Conservation (phyloP, 2,888 invertebrate species). For the Andrena praecox region DNA sequence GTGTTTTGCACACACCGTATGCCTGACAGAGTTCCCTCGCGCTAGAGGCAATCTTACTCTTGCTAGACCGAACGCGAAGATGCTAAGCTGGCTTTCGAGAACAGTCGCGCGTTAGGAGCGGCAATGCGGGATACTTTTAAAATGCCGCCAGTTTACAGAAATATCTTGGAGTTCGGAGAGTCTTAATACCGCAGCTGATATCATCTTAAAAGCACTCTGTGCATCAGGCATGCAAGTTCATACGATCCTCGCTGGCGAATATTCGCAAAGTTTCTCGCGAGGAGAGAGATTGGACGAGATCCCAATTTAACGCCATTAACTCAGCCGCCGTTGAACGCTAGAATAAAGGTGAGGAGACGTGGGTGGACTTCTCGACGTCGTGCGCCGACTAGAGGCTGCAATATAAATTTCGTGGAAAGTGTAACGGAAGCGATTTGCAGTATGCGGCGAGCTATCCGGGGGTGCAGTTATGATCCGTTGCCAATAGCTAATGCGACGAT, state of each 20-base stretch:
- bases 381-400: conserved; percentile 41
- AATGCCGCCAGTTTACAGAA: neutral
- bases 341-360: conserved; percentile 29
- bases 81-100: neutral
- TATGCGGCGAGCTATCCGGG: conserved; percentile 74
- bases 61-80: neutral
- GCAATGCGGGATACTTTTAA: neutral
- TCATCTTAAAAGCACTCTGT: neutral
- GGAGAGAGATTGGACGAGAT: conserved; percentile 61
- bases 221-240: neutral
- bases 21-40: neutral
- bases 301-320: conserved; percentile 71
- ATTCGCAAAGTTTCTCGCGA: neutral
- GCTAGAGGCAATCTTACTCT: neutral
- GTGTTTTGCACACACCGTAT: neutral
- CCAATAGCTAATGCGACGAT: conserved; percentile 80
- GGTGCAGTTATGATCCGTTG: conserved; percentile 80
- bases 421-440: conserved; percentile 79
- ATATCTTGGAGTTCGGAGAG: neutral
- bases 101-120: neutral
- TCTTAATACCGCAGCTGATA: neutral
- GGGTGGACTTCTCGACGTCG: neutral
- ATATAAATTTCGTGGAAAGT: conserved; percentile 77
- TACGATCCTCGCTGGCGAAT: neutral
- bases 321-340: conserved; percentile 53